These are phyloP conservation scores for Caenorhabditis tropicalis DNA, from an alignment of 1,140 invertebrate species.

Conservation along the genomic window DNA sequence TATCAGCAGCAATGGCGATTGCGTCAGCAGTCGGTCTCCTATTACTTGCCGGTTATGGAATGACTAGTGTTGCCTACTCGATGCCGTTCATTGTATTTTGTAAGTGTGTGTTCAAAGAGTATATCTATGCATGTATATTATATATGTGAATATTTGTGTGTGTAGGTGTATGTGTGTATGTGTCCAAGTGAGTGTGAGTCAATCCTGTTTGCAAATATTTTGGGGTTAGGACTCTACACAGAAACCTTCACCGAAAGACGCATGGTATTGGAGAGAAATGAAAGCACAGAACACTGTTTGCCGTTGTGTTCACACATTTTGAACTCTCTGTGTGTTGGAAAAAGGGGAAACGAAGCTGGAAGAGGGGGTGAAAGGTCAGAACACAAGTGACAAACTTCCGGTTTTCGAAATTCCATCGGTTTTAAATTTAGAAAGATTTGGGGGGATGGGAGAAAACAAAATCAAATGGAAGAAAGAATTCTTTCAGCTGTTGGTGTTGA, in stretches of 20 bases:
- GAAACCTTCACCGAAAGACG: neutral
- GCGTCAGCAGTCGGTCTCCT: conserved; percentile 65
- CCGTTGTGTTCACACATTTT: conserved; percentile 20
- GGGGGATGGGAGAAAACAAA: neutral
- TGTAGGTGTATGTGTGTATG: neutral
- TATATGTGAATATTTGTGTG: neutral
- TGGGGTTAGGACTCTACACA: neutral
- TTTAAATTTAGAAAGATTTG: neutral
- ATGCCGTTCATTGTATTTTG: conserved; percentile 94
- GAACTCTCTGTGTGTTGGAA: conserved; percentile 13
- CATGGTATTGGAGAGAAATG: neutral
- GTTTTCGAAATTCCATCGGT: too few species aligned
- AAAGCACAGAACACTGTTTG: neutral
- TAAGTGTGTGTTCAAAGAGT: conserved; percentile 75
- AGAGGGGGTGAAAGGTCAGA: neutral
- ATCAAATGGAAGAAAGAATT: neutral
- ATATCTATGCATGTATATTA: neutral
- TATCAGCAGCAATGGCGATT: conserved; percentile 88
- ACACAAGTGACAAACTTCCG: neutral
- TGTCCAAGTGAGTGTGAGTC: neutral
- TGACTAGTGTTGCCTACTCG: conserved; percentile 69
- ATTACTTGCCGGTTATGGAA: conserved; percentile 61
- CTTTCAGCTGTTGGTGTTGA: conserved; percentile 71
- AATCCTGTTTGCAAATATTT: conserved; percentile 44
- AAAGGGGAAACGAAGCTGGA: neutral